These are phyloP conservation scores for Agrenia bidenticulata DNA, from an alignment of 2,888 invertebrate genomes.

Conservation along the genomic window DNA sequence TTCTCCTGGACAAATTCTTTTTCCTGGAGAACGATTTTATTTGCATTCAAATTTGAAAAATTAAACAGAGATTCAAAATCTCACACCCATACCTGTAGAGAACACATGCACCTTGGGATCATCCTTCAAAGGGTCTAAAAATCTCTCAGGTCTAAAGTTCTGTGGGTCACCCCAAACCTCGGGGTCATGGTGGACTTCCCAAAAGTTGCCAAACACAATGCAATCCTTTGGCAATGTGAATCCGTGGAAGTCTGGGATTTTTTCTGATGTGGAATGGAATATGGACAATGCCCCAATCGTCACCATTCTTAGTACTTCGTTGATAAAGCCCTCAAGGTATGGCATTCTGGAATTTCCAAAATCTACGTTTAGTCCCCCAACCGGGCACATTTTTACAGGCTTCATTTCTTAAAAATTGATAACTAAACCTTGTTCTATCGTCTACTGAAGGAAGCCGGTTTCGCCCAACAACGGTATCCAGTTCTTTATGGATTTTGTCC, in stretches of 20 bases:
- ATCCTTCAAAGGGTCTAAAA: constrained; percentile 5
- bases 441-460: constrained; percentile 22
- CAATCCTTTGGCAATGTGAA: constrained; percentile 30
- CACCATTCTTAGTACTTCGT: constrained; percentile 31
- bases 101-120: constrained; percentile 21
- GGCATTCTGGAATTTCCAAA: constrained; percentile 27
- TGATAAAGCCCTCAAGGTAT: constrained; percentile 26
- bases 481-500: constrained; percentile 23
- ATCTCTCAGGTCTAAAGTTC: constrained; percentile 35
- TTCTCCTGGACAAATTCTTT: constrained; percentile 25
- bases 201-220: constrained; percentile 34
- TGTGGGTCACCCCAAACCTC: constrained; percentile 33
- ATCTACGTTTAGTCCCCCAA: too few species aligned
- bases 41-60: neutral
- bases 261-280: constrained; percentile 28
- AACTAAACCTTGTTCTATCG: constrained; percentile 24
- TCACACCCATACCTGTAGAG: constrained; percentile 24
- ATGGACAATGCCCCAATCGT: constrained; percentile 32
- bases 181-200: constrained; percentile 32
- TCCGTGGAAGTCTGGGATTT: constrained; percentile 30
- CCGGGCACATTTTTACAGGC: too few species aligned
- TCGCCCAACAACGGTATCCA: constrained; percentile 24
- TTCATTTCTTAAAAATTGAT: neutral
- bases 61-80: too few species aligned
- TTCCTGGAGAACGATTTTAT: neutral